Base-by-base conservation (phyloP, 30 jellyfish, hydroid and myxozoan species). In the Aurelia aurita region DNA sequence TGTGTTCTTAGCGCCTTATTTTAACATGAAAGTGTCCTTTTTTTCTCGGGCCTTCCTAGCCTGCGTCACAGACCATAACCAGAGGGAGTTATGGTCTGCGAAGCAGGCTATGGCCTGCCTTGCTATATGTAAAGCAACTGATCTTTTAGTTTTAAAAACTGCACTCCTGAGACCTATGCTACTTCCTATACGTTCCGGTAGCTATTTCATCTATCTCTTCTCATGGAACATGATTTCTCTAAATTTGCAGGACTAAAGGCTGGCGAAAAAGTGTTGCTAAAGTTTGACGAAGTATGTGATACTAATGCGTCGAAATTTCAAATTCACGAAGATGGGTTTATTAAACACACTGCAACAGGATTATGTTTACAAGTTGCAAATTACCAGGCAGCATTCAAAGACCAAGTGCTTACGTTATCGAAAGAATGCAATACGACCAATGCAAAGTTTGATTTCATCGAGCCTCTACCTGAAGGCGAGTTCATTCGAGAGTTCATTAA, bases 271-370 rank as follows among this genome's bases (percentile, higher is more conserved):
- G 79, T 51, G 3, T 7, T 7, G 43, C 21, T 73, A 20, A 26
- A 23, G 6, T 22, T 61, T 61, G 73, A 21, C 20, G 34, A 47
- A 12, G 49, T 22, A 9, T 73, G 85, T 32, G 29, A 47, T 19
- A 20, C 72, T 1, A 53, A 23, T 1, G 58, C 29, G 19, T 73
- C 85, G 0, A 34, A 51, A 13, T 73, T 73, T 23, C 28, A 11
- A 16, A 15, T 73, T 20, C 23, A 13, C 8, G 72, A 47, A n/a
- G 72, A 23, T 73, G 72, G 85, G 6, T 23, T 5, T 8, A 54
- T 73, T 1, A 53, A 47, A 16, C 72, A 73, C 25, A 26, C 2
- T 4, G 72, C 85, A 47, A 47, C 85, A 0, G 85, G 85, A 32
- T 28, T 73, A 16, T 73, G 85, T 35, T 49, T 73, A 21, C 45